Base-by-base conservation (phyloP, 2,113 vertebrate genomes). In the Caloenas nicobarica region DNA sequence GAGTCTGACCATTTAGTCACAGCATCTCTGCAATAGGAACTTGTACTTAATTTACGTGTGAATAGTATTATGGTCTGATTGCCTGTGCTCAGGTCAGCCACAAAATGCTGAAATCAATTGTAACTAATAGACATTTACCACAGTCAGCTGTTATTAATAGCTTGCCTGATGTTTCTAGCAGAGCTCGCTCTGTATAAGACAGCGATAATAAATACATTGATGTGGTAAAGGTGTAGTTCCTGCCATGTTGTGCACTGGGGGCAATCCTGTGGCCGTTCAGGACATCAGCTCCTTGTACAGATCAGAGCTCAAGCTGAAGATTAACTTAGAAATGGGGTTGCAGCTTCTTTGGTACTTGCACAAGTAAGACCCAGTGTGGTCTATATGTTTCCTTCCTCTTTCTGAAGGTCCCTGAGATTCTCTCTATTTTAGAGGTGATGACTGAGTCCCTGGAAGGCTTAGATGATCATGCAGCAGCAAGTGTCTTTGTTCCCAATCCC, bases 11-110 rank as follows among this genome's bases (percentile, higher is more conserved):
- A 7, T 81, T 89, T 74, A 94, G 19, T 48, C 21, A 7, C 50
- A 71, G 6, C 9, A 26, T 50, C 58, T 64, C 21, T 14, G 4
- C 6, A 51, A 17, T 11, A 50, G 21, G 66, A 86, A 58, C 33
- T 86, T n/a, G n/a, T 29, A 16, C 44, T 92, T 89, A 34, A 89
- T 95, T 94, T 93, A 77, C 82, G 65, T 46, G 36, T 91, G 82
- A 91, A 71, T 50, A 40, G 77, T 24, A 11, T 64, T n/a, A 80
- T 22, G 10, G 56, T 78, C 22, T 34, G 68, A 44, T 10, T 94
- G 44, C 46, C 83, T 66, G 10, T 2, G 16, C 70, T 60, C 23
- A 58, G 60, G 91, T 93, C 62, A 94, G 87, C 66, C 68, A 22
- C 3, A 11, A 93, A 89, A 89, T 23, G 11, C 79, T 89, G 56